Conservation (phyloP, 2,888 invertebrate species). For the Sarcophaga rosellei region DNA sequence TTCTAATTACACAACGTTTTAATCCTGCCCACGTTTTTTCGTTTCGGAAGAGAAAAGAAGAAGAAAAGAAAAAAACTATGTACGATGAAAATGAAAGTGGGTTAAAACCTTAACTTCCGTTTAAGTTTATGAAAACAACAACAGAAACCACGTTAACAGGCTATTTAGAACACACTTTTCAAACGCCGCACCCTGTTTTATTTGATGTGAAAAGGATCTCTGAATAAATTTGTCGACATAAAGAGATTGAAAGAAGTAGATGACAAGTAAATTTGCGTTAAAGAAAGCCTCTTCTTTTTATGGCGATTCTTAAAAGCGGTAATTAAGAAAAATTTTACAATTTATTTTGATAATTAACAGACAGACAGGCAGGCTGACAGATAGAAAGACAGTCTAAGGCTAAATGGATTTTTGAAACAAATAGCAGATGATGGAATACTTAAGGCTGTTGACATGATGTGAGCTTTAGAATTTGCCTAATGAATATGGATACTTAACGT, state of each 20-base stretch:
- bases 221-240: neutral
- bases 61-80: too few relatives aligned
- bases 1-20: slow-evolving; percentile 11
- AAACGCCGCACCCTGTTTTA: slow-evolving; percentile 19
- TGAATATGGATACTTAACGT: too few relatives aligned
- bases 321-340: neutral
- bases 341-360: too few relatives aligned
- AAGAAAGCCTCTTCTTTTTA: neutral
- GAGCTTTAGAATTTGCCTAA: too few relatives aligned
- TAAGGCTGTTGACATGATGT: too few relatives aligned
- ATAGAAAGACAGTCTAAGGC: too few relatives aligned
- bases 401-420: too few relatives aligned
- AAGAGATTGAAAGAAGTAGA: neutral
- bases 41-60: too few relatives aligned
- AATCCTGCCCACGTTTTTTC: neutral
- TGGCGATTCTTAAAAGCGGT: neutral
- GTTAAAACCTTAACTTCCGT: slow-evolving; percentile 29
- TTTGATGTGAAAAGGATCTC: neutral
- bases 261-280: neutral
- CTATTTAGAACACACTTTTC: slow-evolving; percentile 3
- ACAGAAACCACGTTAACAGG: neutral
- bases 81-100: too few relatives aligned
- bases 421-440: too few relatives aligned
- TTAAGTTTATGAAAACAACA: neutral
- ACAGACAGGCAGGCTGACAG: too few relatives aligned